Evolutionary conservation across 1,140 invertebrate species (phyloP), one percentile per base, ranked within the genome.

Genomic region (Papilio polytes): DNA sequence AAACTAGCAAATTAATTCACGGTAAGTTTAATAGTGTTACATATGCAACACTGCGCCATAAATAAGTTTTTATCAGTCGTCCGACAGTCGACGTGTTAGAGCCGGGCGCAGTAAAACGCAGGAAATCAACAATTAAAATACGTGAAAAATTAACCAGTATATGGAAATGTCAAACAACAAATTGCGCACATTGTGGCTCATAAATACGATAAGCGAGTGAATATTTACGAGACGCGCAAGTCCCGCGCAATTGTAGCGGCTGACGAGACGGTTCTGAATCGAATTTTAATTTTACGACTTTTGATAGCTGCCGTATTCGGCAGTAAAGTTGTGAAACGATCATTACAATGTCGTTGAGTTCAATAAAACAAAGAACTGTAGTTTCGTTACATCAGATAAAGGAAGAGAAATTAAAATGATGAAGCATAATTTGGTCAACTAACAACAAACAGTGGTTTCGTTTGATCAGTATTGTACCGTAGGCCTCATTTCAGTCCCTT

Each of bases 81-180:
- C 22, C 63, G 13, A 70, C 63, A 70, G 63, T 70, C 22, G 26
- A 13, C 26, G 63, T 70, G 63, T 70, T 0, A 20, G 22, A 63
- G 26, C 26, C 22, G 20, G 26, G 63, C 63, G 63, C 63, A 70
- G 63, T 70, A 36, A 70, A 70, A 70, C 15, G 63, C 26, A 36
- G 63, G 63, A 70, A 70, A 70, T 70, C 12, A 70, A 70, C 26
- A 31, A 70, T 70, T 70, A 70, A 70, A 70, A 70, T 31, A 70
- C 63, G 22, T 70, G 63, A 70, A 70, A 66, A 70, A 36, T 70
- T 36, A 15, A 15, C 31, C 63, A 70, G 63, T 31, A 70, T 15
- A 70, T 70, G 63, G 26, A 70, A 70, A 70, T 70, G 26, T 70
- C 63, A 70, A 70, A 70, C 63, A 66, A 66, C 63, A 70, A 70